Percentiles rank a stretch among this genome's conserved stretches.
These are phyloP conservation scores for Tretioscincus oriximinensis DNA, from an alignment of 2,113 vertebrate genomes.

Conservation along the genomic window DNA sequence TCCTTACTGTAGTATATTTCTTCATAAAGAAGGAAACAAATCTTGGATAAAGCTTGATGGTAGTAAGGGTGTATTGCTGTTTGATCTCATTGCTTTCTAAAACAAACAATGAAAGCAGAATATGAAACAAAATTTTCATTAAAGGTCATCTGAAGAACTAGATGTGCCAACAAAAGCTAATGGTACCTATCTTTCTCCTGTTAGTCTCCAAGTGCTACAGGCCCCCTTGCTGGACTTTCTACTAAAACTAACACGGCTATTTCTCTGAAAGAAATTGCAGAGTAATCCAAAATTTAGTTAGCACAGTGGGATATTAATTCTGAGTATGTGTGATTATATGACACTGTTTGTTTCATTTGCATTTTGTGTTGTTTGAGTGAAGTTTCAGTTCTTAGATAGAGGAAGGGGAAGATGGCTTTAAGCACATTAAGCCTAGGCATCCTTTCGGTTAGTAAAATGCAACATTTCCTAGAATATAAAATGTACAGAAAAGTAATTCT, in stretches of 20 bases:
- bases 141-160: no score
- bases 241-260: background rate
- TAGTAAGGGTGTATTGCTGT: slow-evolving; percentile 35
- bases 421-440: no score
- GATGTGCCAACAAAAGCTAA: no score
- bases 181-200: no score
- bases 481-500: no score
- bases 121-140: background rate
- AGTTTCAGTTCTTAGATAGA: background rate
- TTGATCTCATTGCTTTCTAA: slow-evolving; percentile 2
- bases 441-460: no score
- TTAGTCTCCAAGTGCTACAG: no score
- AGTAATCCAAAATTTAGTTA: no score
- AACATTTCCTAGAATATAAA: no score
- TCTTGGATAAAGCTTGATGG: slow-evolving; percentile 20
- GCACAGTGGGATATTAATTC: no score
- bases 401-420: background rate
- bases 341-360: background rate
- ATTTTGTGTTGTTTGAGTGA: background rate
- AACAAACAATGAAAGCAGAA: slow-evolving; percentile 2
- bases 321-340: no score
- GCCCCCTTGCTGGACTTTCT: no score
- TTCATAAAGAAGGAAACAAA: slow-evolving; percentile 17
- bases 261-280: slow-evolving; percentile 1
- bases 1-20: slow-evolving; percentile 36